Conservation (phyloP, 2,113 vertebrate species). For the Triplophysa tibetana region DNA sequence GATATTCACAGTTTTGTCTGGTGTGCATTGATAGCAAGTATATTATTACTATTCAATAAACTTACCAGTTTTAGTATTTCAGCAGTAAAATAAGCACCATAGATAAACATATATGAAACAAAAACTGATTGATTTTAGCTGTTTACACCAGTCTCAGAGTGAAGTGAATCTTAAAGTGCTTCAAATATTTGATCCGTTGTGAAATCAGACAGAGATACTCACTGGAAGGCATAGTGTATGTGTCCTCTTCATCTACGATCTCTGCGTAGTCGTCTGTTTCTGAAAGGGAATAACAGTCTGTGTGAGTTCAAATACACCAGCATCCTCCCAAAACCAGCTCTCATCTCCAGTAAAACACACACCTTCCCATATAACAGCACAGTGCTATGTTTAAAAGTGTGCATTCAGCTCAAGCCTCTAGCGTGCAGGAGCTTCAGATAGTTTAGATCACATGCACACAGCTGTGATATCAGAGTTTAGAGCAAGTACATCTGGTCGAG, state of each 20-base stretch:
- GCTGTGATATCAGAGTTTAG: slow-evolving; percentile 54
- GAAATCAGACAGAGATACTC: slow-evolving; percentile 66
- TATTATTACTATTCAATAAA: no score
- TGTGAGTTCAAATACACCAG: neutral
- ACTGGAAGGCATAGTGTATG: slow-evolving; percentile 99
- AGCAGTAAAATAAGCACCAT: no score
- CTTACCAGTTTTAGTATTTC: no score
- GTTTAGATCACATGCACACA: slow-evolving; percentile 45
- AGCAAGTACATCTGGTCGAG: slow-evolving; percentile 41
- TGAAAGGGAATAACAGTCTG: slow-evolving; percentile 63
- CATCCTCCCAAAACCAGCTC: neutral
- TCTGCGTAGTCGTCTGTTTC: slow-evolving; percentile 99
- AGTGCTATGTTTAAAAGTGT: slow-evolving; percentile 16
- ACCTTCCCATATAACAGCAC: slow-evolving; percentile 33
- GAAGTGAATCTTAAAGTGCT: neutral
- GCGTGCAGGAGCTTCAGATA: slow-evolving; percentile 33
- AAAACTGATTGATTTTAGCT: neutral
- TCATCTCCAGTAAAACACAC: slow-evolving; percentile 52
- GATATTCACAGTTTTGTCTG: no score
- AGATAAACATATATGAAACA: no score
- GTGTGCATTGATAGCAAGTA: no score
- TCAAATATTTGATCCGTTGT: neutral
- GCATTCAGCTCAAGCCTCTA: neutral
- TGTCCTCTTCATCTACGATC: slow-evolving; percentile 98
- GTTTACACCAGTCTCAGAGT: neutral